phyloP scores from a whole-genome alignment of 2,888 invertebrate species.

The Fissipunctia ypsillon region DNA sequence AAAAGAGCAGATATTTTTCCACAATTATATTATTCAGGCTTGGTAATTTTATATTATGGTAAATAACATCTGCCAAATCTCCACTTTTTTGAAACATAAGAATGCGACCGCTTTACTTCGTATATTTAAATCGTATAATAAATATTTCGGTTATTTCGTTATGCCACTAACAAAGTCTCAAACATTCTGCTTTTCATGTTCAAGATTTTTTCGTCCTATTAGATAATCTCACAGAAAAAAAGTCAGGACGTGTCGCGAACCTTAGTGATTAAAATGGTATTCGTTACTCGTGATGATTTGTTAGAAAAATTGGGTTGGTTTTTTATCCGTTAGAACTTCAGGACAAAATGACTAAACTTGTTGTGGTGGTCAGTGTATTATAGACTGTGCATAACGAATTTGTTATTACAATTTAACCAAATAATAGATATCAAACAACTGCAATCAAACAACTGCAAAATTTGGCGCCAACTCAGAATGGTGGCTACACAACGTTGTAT shows the following conservation, averaged over 20 bases:
- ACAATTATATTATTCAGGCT: too few species aligned
- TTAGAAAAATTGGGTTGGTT: not conserved
- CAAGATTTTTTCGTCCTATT: not conserved
- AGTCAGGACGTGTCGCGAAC: not conserved
- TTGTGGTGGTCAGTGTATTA: not conserved
- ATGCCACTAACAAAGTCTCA: not conserved
- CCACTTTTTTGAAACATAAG: not conserved
- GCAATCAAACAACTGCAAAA: too few species aligned
- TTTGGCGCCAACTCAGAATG: not conserved
- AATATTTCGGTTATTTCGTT: too few species aligned
- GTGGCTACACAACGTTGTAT: not conserved
- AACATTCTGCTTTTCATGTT: not conserved
- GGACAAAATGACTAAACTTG: not conserved
- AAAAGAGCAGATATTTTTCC: not conserved
- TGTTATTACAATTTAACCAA: too few species aligned
- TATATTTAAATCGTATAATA: too few species aligned
- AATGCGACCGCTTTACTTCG: not conserved
- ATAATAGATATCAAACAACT: too few species aligned
- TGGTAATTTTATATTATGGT: not conserved
- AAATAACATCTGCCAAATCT: not conserved
- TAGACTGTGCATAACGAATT: not conserved
- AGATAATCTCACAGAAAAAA: not conserved
- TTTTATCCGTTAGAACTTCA: not conserved
- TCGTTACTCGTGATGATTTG: not conserved
- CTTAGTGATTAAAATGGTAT: not conserved